Evolutionary conservation across 2,888 invertebrate genomes (phyloP).

Genomic region (Tanytarsus gracilentus): DNA sequence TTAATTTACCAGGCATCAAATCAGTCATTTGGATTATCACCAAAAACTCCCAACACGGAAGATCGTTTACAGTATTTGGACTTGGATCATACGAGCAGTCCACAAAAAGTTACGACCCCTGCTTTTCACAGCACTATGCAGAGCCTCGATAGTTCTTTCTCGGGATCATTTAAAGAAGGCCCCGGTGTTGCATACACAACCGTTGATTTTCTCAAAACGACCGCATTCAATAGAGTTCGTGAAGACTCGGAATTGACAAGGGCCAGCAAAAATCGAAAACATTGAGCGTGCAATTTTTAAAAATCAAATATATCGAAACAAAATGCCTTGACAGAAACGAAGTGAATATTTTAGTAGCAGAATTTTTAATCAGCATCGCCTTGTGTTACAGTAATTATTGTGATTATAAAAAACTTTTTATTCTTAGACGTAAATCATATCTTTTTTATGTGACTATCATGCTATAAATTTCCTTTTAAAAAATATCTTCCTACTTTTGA

Average conservation of each 20-base stretch:
- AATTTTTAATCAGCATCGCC: no score
- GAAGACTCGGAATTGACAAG: slow-evolving; percentile 67
- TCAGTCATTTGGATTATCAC: slow-evolving; percentile 22
- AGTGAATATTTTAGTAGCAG: no score
- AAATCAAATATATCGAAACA: slow-evolving; percentile 3
- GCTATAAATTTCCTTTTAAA: no score
- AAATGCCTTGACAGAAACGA: not conserved
- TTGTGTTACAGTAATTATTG: no score
- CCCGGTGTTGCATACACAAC: slow-evolving; percentile 69
- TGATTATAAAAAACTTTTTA: no score
- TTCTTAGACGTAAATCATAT: no score
- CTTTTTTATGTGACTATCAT: no score
- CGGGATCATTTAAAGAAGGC: not conserved
- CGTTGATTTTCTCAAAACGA: slow-evolving; percentile 89
- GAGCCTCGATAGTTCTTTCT: slow-evolving; percentile 12
- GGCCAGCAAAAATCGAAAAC: slow-evolving; percentile 33
- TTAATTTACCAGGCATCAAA: slow-evolving; percentile 12
- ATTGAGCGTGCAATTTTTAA: slow-evolving; percentile 18
- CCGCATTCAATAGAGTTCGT: slow-evolving; percentile 80
- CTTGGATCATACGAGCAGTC: slow-evolving; percentile 51
- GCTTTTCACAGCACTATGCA: slow-evolving; percentile 41
- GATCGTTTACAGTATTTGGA: slow-evolving; percentile 71
- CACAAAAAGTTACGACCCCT: slow-evolving; percentile 35
- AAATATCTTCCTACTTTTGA: no score
- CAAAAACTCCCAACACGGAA: slow-evolving; percentile 31